phyloP scores from a whole-genome alignment of 2,888 invertebrate species.

The Mycogona germanica region DNA sequence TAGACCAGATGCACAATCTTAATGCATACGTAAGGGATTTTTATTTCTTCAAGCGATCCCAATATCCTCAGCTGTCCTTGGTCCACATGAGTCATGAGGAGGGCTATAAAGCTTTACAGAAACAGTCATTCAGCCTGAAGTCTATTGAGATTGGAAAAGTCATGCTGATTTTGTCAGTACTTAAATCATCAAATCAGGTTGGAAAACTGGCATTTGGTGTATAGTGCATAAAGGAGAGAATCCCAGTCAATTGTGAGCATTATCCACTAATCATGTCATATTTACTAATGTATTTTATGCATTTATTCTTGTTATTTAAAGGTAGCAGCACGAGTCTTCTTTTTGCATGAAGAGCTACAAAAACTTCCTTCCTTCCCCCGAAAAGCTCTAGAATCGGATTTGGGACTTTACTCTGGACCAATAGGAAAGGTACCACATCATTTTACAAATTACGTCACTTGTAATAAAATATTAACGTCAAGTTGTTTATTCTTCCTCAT shows the following conservation, averaged over 20 bases:
- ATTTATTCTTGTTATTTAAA: conserved; percentile 31
- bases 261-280: not conserved
- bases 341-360: conserved; percentile 96
- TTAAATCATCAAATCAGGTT: conserved; percentile 35
- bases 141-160: conserved; percentile 94
- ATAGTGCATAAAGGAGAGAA: too few relatives aligned
- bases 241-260: not conserved
- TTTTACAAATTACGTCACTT: too few relatives aligned
- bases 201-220: too few relatives aligned
- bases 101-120: conserved; percentile 78
- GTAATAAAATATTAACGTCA: too few relatives aligned
- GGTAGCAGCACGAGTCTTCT: conserved; percentile 94
- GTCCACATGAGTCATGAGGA: conserved; percentile 86
- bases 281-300: not conserved
- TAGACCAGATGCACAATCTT: conserved; percentile 93
- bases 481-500: not conserved
- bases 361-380: conserved; percentile 96
- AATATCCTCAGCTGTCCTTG: conserved; percentile 92
- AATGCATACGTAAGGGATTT: conserved; percentile 90
- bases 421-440: conserved; percentile 57
- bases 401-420: conserved; percentile 79
- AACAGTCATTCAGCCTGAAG: conserved; percentile 80
- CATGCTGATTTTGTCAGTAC: conserved; percentile 37
- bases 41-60: conserved; percentile 90
- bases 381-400: conserved; percentile 92